phyloP scores from a whole-genome alignment of 1,140 invertebrate genomes.

The Drosophila arawakana region DNA sequence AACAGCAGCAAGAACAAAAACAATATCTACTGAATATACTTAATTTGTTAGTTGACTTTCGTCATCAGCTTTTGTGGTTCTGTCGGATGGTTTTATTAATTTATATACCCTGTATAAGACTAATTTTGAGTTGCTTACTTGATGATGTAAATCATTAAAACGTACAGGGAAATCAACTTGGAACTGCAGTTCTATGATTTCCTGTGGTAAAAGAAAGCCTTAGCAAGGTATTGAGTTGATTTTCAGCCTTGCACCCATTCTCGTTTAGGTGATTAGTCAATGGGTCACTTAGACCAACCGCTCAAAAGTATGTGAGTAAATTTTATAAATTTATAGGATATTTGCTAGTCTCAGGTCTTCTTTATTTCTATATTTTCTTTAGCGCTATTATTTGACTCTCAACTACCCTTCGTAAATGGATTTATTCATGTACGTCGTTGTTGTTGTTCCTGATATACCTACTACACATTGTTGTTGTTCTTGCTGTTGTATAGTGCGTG shows the following conservation, averaged over 20 bases:
- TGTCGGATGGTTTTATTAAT: conserved; percentile 42
- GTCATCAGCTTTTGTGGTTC: conserved; percentile 44
- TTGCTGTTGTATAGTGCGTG: conserved; percentile 30
- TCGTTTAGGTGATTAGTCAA: no score
- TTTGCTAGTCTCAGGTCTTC: not conserved
- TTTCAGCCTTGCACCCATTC: no score
- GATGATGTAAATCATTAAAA: not conserved
- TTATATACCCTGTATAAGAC: conserved; percentile 16
- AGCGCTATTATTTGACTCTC: conserved; percentile 51
- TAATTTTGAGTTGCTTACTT: conserved; percentile 6
- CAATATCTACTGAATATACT: conserved; percentile 29
- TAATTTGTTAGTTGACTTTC: conserved; percentile 53
- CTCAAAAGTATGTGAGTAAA: not conserved
- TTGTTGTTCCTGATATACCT: not conserved
- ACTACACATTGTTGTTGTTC: conserved; percentile 7
- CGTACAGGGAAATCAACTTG: no score
- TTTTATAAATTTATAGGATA: conserved; percentile 12
- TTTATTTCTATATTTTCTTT: conserved; percentile 30
- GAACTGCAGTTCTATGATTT: no score
- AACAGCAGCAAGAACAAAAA: conserved; percentile 6
- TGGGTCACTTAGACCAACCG: no score
- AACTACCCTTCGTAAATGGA: conserved; percentile 53
- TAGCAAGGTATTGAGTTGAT: no score
- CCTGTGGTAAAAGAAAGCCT: no score
- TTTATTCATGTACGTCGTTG: conserved; percentile 46